Evolutionary conservation across 2,888 invertebrate species (phyloP), one percentile per base, ranked within the genome.

Genomic region (Cheilosia soror): DNA sequence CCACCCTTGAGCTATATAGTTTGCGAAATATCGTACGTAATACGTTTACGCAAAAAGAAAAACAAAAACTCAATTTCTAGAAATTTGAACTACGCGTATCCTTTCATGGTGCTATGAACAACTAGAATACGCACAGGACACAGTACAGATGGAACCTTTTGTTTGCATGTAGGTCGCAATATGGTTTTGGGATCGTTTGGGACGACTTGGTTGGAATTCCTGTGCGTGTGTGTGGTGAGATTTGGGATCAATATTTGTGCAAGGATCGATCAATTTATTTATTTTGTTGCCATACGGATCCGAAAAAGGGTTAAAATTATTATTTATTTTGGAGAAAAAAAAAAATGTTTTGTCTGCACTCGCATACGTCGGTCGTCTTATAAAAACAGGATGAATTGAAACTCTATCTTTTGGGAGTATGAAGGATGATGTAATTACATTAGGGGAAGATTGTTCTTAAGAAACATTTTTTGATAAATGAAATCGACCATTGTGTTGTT

Each of bases 261-360:
- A 77, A 85, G 71, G 81, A 44, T 81, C 77, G 81, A 85, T 85
- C 85, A 68, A 81, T 85, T 55, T 85, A 85, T 85, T 85, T 85
- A 85, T 81, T 81, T 81, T 85, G 81, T 81, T 81, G 81, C 71
- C n/a, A 66, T 60, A 5, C 33, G 31, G 55, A 84, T 65, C 9
- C 27, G 42, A 55, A 72, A 80, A 80, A 85, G 81, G 85, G 85
- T 81, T 85, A 71, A 77, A 68, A 57, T 71, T 71, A n/a, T 80
- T 77, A 75, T 71, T 80, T 72, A 49, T 75, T 75, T 79, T 51
- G 15, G 7, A 62, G n/a, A 25, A 60, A 69, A 78, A 49, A 47
- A 69, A 42, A 53, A 53, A 31, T 77, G 57, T 27, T 72, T 84
- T 84, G 69, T 69, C 40, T 47, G 20, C 15, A 15, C 57, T 68